Evolutionary conservation across 2,888 invertebrate species (phyloP), one percentile per base, ranked within the genome.

Genomic region (Papilio demoleus): DNA sequence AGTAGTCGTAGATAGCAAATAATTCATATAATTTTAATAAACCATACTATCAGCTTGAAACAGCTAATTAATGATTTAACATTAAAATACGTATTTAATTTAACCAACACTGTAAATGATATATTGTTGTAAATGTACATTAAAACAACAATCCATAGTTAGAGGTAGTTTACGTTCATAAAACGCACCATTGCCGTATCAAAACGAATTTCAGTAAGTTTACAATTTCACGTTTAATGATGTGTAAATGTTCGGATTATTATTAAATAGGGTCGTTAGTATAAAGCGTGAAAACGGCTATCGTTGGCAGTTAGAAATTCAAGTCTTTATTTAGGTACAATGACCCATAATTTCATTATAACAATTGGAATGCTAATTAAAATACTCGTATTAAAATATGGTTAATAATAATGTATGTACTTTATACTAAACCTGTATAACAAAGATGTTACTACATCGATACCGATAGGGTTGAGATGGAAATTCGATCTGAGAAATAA

Each of bases 161-260:
- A n/a, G n/a, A n/a, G n/a, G n/a, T 24, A 24, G 38, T 59, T 59
- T 22, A 59, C n/a, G 38, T 38, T 19, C 34, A 61, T n/a, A 61
- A 12, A 22, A 60, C 67, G 40, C 50, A 17, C 27, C 53, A 62
- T 56, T 40, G 70, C 59, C 34, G 42, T 59, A 59, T 68, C 50
- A 58, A 50, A 65, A 24, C 42, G 56, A 34, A 67, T 62, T 24
- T 31, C 62, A 24, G 27, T 42, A 68, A 62, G 65, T 64, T 70
- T 60, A 79, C 76, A 74, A 75, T 71, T 71, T 73, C 70, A 31
- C 71, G 79, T 76, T 76, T 83, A 84, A 83, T 83, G 82, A 81
- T 72, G 79, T 79, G 80, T 77, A 78, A 83, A 83, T 79, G 81
- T 82, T 75, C 77, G 76, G 79, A 80, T 78, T 82, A 78, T 79